phyloP scores from a whole-genome alignment of 2,888 invertebrate genomes.

The Metacarcinus magister region DNA sequence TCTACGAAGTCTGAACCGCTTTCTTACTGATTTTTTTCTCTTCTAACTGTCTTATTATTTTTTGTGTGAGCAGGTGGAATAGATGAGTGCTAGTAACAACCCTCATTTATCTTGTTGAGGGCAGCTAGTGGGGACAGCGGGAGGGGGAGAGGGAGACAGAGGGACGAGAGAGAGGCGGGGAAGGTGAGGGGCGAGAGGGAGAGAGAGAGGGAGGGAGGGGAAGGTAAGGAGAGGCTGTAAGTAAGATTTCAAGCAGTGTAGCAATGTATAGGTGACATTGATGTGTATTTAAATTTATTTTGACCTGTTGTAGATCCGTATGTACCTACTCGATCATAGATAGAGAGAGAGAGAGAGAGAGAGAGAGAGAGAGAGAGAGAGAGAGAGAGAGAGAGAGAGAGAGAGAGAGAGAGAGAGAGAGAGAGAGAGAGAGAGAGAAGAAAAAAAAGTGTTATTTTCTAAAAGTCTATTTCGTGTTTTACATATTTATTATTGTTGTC shows the following conservation, averaged over 20 bases:
- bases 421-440: constrained; percentile 5
- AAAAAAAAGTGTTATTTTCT: background rate
- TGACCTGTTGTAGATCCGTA: background rate
- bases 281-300: background rate
- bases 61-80: background rate
- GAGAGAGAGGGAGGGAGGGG: background rate
- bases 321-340: too few species aligned
- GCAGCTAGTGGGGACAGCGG: background rate
- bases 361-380: background rate
- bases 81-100: background rate
- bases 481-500: background rate
- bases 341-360: too few species aligned
- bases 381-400: constrained; percentile 11
- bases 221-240: background rate
- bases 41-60: background rate
- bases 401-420: constrained; percentile 26
- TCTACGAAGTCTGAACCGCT: background rate
- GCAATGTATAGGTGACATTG: too few species aligned
- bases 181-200: background rate
- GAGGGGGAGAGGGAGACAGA: background rate
- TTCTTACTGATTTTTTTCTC: background rate
- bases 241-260: background rate
- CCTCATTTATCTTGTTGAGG: background rate
- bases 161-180: background rate
- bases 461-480: background rate